phyloP scores from a whole-genome alignment of 2,797 vertebrate species.

The Rhinoraja longicauda region DNA sequence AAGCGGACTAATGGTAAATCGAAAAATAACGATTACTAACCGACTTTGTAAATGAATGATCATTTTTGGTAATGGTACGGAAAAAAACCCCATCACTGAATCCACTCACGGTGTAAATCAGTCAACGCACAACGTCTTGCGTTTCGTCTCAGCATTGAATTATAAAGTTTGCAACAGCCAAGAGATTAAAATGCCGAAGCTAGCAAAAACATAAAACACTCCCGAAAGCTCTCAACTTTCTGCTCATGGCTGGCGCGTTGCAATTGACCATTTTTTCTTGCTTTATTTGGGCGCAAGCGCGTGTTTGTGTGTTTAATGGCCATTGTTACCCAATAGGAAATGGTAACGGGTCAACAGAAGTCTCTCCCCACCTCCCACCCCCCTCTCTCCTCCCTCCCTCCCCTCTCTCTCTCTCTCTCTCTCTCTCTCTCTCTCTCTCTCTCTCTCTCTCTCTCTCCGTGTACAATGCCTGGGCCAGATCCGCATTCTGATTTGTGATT shows the following conservation, averaged over 20 bases:
- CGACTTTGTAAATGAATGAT: background rate
- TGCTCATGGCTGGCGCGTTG: background rate
- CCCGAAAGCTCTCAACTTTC: background rate
- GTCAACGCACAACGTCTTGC: background rate
- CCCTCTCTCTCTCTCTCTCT: too few relatives aligned
- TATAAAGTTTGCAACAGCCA: background rate
- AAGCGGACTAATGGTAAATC: background rate
- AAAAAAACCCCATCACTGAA: background rate
- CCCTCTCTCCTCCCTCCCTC: background rate
- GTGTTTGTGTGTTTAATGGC: slow-evolving; percentile 43
- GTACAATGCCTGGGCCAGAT: slow-evolving; percentile 10
- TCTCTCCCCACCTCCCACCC: background rate
- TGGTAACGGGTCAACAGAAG: slow-evolving; percentile 50
- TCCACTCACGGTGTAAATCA: background rate
- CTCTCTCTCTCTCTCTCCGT: too few relatives aligned
- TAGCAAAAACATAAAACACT: background rate
- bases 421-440: too few relatives aligned
- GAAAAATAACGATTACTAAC: background rate
- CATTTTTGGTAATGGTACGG: background rate
- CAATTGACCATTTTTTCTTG: slow-evolving; percentile 24
- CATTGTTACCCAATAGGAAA: slow-evolving; percentile 58
- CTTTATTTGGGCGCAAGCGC: too few relatives aligned
- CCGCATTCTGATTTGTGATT: slow-evolving; percentile 59
- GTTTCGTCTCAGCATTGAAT: background rate
- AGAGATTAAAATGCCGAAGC: background rate